A percentile compares a stretch with the other conserved stretches of the same genome.
phyloP scores from a whole-genome alignment of 2,888 invertebrate species.

The Laothoe populi region DNA sequence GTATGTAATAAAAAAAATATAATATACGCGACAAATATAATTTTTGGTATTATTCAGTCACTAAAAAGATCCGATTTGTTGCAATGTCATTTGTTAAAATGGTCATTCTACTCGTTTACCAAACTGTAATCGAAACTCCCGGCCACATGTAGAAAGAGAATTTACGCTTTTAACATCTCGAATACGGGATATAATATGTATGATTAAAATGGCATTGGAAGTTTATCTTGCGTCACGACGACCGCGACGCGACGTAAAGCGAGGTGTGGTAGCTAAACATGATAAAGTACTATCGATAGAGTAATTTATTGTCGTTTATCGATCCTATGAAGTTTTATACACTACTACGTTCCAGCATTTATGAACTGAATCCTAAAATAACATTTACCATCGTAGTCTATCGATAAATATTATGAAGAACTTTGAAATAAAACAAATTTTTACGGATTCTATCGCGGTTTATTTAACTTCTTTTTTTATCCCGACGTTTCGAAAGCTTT shows the following conservation, averaged over 20 bases:
- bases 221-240: slow-evolving; percentile 12
- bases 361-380: background rate
- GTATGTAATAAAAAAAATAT: too few relatives aligned
- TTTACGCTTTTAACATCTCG: background rate
- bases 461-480: too few relatives aligned
- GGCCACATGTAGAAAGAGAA: slow-evolving; percentile 21
- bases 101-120: background rate
- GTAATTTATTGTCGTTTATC: slow-evolving; percentile 9
- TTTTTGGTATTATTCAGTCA: too few relatives aligned
- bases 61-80: too few relatives aligned
- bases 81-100: too few relatives aligned
- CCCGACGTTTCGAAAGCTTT: too few relatives aligned
- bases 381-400: background rate
- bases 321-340: background rate
- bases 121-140: slow-evolving; percentile 30
- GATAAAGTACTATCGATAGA: slow-evolving; percentile 7
- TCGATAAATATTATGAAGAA: background rate
- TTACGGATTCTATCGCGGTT: too few relatives aligned
- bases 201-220: slow-evolving; percentile 13
- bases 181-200: background rate
- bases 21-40: too few relatives aligned
- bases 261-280: slow-evolving; percentile 3
- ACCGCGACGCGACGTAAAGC: background rate
- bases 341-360: background rate
- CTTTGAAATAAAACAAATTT: too few relatives aligned